Percentiles rank a stretch among this genome's conserved stretches.
Conservation (phyloP, 1,140 invertebrate species). For the Coelopa frigida region DNA sequence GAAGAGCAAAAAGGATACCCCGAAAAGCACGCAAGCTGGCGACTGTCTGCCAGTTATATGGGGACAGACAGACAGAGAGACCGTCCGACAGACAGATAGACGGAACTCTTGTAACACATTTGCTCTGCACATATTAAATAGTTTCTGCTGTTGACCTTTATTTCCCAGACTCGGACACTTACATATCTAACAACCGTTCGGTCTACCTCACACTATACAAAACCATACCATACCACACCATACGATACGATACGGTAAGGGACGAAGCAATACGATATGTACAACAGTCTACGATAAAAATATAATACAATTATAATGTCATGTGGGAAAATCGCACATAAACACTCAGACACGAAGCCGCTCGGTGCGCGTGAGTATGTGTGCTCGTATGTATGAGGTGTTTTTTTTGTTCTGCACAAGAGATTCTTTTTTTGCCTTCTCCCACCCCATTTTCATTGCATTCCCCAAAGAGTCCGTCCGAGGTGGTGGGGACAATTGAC, state of each 20-base stretch:
- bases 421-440: no score
- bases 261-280: no score
- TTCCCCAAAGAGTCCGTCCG: neutral
- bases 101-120: constrained; percentile 7
- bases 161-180: constrained; percentile 23
- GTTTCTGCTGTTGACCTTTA: constrained; percentile 44
- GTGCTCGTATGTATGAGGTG: neutral
- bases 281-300: no score
- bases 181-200: constrained; percentile 15
- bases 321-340: no score
- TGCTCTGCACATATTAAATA: constrained; percentile 26
- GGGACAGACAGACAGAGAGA: constrained; percentile 3
- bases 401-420: no score
- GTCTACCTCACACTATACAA: constrained; percentile 3
- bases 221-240: no score
- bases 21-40: neutral
- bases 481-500: neutral
- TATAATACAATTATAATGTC: no score
- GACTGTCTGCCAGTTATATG: no score
- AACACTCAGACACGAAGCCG: constrained; percentile 15
- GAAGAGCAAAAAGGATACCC: constrained; percentile 9
- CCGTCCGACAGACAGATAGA: neutral
- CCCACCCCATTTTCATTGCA: no score
- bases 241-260: no score
- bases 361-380: constrained; percentile 14